A percentile compares a stretch with the other conserved stretches of the same genome.
phyloP scores from a whole-genome alignment of 2,888 invertebrate genomes.

The Phragmatobia fuliginosa region DNA sequence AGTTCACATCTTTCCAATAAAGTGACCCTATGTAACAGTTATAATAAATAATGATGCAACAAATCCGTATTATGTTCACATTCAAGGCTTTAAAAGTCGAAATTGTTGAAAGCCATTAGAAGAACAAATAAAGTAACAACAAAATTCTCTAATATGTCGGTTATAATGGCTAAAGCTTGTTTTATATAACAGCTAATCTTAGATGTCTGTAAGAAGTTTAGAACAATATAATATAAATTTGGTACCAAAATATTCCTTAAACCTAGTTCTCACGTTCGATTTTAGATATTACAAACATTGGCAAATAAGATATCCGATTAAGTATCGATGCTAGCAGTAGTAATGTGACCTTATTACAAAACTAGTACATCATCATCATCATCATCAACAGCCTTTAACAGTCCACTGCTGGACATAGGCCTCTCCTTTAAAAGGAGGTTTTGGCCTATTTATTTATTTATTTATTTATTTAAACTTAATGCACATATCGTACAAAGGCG shows the following conservation, averaged over 20 bases:
- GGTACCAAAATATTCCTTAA: constrained; percentile 4
- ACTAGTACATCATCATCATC: no score
- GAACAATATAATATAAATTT: constrained; percentile 20
- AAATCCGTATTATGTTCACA: background rate
- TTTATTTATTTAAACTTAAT: no score
- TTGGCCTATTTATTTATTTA: no score
- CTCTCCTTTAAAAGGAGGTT: no score
- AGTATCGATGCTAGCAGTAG: constrained; percentile 3
- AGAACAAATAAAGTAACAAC: background rate
- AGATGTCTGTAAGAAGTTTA: constrained; percentile 14
- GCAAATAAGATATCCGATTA: background rate
- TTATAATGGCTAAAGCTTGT: constrained; percentile 7
- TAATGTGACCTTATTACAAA: background rate
- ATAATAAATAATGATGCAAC: background rate
- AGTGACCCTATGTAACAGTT: background rate
- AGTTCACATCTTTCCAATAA: no score
- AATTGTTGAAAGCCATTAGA: background rate
- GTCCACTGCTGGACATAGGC: no score
- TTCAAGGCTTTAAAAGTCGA: background rate
- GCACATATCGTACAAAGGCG: no score
- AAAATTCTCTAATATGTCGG: constrained; percentile 1
- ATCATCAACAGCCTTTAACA: no score
- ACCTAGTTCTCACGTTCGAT: constrained; percentile 17
- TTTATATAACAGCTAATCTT: constrained; percentile 12
- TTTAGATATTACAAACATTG: constrained; percentile 7